Percentiles rank a stretch among this genome's conserved stretches.
These are phyloP conservation scores for Larimichthys polyactis DNA, from an alignment of 2,113 vertebrate species.

Conservation along the genomic window DNA sequence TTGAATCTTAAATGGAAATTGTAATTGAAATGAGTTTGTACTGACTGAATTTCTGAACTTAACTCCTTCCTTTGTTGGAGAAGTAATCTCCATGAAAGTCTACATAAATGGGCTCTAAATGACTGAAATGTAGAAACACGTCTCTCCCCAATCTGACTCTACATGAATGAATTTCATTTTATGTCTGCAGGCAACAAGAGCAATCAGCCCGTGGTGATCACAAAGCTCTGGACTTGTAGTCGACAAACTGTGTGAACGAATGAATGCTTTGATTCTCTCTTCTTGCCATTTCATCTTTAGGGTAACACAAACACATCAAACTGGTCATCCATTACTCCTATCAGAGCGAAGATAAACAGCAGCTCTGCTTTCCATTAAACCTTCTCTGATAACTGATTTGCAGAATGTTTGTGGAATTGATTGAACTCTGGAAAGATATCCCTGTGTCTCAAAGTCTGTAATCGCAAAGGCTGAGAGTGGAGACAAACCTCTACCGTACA, in stretches of 20 bases:
- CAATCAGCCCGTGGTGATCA: background rate
- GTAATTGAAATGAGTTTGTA: background rate
- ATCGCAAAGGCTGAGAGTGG: background rate
- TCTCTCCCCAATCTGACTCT: background rate
- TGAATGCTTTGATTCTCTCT: background rate
- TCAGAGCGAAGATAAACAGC: conserved; percentile 37
- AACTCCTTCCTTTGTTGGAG: background rate
- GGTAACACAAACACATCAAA: conserved; percentile 8
- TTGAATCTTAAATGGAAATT: background rate
- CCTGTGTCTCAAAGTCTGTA: background rate
- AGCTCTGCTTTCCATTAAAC: conserved; percentile 33
- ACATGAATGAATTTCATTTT: background rate
- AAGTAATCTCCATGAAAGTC: background rate
- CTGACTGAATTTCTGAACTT: background rate
- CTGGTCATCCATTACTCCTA: conserved; percentile 24
- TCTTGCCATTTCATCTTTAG: conserved; percentile 20
- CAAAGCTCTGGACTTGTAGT: background rate
- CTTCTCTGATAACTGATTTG: conserved; percentile 4
- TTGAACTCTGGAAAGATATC: conserved; percentile 8
- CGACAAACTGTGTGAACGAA: background rate
- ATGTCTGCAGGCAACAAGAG: background rate
- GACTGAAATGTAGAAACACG: background rate
- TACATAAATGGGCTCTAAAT: background rate
- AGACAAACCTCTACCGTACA: background rate
- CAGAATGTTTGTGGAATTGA: background rate